A percentile compares a stretch with the other conserved stretches of the same genome.
Evolutionary conservation across 2,888 invertebrate genomes (phyloP).

Genomic region (Tenthredo notha): DNA sequence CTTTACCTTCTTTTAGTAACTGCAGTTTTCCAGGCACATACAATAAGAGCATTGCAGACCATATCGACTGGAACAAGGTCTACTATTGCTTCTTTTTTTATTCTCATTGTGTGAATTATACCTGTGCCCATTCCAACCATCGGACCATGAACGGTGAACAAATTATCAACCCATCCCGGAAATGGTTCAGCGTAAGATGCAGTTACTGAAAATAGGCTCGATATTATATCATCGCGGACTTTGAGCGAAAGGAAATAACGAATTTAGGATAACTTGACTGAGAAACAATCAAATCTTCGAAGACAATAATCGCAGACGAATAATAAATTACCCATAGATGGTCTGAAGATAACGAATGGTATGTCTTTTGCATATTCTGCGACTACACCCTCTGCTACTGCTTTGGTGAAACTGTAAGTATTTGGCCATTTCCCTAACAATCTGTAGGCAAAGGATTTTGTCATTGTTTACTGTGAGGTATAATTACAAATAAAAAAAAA

Average conservation of each 20-base stretch:
- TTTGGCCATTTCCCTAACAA: conserved; percentile 79
- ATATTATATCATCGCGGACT: too few relatives aligned
- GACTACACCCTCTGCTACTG: conserved; percentile 81
- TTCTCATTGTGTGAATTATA: conserved; percentile 70
- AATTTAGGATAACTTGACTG: too few relatives aligned
- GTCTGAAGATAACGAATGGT: conserved; percentile 76
- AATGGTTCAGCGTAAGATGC: too few relatives aligned
- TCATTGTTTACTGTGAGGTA: not conserved
- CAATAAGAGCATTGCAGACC: too few relatives aligned
- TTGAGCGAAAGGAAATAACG: too few relatives aligned
- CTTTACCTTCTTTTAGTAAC: not conserved
- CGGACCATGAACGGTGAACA: too few relatives aligned
- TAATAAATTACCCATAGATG: too few relatives aligned
- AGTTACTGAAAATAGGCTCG: too few relatives aligned
- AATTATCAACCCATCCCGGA: too few relatives aligned
- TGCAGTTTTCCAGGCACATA: conserved; percentile 67
- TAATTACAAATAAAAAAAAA: not conserved
- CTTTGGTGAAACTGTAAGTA: conserved; percentile 83
- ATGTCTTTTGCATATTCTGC: conserved; percentile 78
- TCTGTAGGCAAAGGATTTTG: conserved; percentile 58
- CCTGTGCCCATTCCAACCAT: too few relatives aligned
- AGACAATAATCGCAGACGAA: too few relatives aligned
- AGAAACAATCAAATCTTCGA: too few relatives aligned
- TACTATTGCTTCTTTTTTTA: conserved; percentile 56
- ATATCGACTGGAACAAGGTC: conserved; percentile 57